Evolutionary conservation across 35 echinoderm and acorn worm genomes (phyloP), one percentile per base, ranked within the genome.

Genomic region (Ophioderma brevispina): DNA sequence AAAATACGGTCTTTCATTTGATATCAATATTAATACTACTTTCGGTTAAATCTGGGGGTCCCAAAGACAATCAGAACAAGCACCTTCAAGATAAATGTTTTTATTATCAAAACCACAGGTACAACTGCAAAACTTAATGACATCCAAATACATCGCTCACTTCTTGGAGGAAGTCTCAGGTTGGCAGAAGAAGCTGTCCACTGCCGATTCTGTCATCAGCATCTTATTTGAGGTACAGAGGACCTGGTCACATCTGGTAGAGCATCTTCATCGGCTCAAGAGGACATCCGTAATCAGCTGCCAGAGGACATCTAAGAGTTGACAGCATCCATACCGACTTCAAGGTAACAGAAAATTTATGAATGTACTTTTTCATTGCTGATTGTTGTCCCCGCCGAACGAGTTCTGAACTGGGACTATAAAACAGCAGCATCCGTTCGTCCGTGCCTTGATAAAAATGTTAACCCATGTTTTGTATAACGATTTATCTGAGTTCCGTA

Each of bases 131-230:
- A 98, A 98, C 79, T 36, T 98, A 78, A 98, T 98, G 93, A 98
- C 96, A 35, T 98, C 96, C 36, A 98, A 98, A 76, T 94, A 98
- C 93, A 98, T 98, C 10, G 96, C 96, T 36, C 96, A 98, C 87
- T 98, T 98, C 93, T 70, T 98, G 78, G 96, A 98, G 80, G 96
- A 98, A 39, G 96, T 98, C 13, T 98, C 96, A 10, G 90, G 86
- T n/a, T 98, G 96, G 96, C 96, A 98, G 84, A 98, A 98, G 96
- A 98, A 98, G 64, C 83, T 98, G 15, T 98, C 96, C 34, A 98
- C 85, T 32, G 92, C 96, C 2, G 96, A 98, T 55, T 94, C 93
- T 41, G 96, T 98, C 78, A 98, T 98, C 90, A 93, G 81, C 79
- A 98, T 98, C 84, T 94, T 90, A 86, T 98, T 98, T 98, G 96